Conservation (phyloP, 2,113 vertebrate species). For the Istiophorus platypterus region DNA sequence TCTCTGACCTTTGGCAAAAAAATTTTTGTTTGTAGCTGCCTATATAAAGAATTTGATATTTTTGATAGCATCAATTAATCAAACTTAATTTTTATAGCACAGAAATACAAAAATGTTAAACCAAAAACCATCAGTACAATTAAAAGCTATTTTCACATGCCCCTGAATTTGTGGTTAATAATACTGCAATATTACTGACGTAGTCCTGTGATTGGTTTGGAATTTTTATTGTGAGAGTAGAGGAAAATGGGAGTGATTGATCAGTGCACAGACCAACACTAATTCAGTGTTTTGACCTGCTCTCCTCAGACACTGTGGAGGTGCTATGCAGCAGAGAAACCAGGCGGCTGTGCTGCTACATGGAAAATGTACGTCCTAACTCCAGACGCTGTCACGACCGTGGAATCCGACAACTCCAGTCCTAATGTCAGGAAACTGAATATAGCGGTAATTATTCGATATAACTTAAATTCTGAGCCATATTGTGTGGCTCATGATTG, state of each 20-base stretch:
- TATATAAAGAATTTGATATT: background rate
- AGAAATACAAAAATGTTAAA: background rate
- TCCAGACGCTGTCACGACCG: constrained; percentile 68
- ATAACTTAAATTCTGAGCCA: background rate
- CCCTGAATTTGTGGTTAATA: background rate
- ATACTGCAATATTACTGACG: background rate
- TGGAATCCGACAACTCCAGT: constrained; percentile 79
- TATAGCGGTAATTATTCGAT: constrained; percentile 78
- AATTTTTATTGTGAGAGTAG: too few species aligned
- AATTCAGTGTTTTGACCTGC: background rate
- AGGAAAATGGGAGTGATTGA: background rate
- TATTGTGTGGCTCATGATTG: background rate
- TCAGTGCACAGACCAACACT: background rate
- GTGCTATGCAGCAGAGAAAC: constrained; percentile 91
- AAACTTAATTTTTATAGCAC: background rate
- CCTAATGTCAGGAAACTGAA: constrained; percentile 84
- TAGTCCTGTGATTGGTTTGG: background rate
- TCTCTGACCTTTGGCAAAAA: background rate
- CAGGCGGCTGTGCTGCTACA: constrained; percentile 84
- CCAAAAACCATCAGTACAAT: too few species aligned
- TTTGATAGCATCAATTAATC: background rate
- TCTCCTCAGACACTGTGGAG: constrained; percentile 88
- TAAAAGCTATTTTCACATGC: background rate
- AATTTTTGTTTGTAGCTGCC: background rate
- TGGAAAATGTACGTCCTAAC: constrained; percentile 90